Evolutionary conservation across 2,797 vertebrate species (phyloP), one percentile per base, ranked within the genome.

Genomic region (Diplodus puntazzo): DNA sequence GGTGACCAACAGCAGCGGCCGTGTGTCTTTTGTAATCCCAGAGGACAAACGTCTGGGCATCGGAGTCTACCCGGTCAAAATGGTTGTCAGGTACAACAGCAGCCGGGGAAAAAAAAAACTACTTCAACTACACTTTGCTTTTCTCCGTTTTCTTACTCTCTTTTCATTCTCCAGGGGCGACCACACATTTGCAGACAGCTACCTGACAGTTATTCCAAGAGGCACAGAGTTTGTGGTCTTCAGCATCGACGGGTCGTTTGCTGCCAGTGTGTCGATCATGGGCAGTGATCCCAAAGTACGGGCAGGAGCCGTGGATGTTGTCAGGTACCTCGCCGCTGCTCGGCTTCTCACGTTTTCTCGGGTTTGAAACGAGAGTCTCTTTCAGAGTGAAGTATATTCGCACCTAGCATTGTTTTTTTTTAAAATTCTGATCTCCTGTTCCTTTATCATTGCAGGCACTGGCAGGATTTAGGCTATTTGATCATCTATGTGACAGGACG

Each of bases 181-280:
- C 94, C 98, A 99, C 95, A 99, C 98, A 0, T 97, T 96, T 4
- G 98, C 98, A 1, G 98, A 99, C 94, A 99, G 98, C 92, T 99
- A 99, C 92, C 95, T 99, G 89, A 99, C 98, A 0, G 96, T 99
- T 83, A 96, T 99, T 88, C 98, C 98, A 0, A 95, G 92, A 53
- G 96, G 96, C 84, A 99, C 98, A 0, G 98, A 99, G 92, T 99
- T 98, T 10, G 98, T 99, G 87, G 98, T 98, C 57, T 99, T 99
- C 96, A 99, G 98, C 87, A 99, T 99, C 0, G 98, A 99, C 0
- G 98, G 98, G 58, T 99, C 98, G 68, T 99, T 99, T 27, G 98
- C 98, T 1, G 98, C 98, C 91, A 99, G 98, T 0, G 98, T 99
- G n/a, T 99, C 98, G 11, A 99, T 99, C 92, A 99, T 99, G 98